Base-by-base conservation (phyloP, 2,113 vertebrate genomes). In the Thermophis baileyi region DNA sequence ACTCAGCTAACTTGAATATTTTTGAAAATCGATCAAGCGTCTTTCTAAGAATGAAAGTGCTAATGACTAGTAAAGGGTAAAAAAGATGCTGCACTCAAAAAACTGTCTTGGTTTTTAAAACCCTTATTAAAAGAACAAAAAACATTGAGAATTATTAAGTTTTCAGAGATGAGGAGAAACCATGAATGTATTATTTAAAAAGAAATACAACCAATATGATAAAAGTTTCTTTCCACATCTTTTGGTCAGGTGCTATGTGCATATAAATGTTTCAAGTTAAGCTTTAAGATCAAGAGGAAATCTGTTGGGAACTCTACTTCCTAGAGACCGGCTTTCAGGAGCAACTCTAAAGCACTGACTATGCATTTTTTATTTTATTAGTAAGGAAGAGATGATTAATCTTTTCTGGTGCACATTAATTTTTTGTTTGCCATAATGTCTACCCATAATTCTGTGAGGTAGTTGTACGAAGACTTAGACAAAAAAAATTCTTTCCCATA, bases 241-340 rank as follows among this genome's bases (percentile, higher is more conserved):
- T 95, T 96, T 97, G 97, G 96, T 96, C 97, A 98, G 97, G 98
- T 97, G 96, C 97, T 97, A 95, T 50, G 47, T 97, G 97, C 97
- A 97, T 98, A 98, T 97, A 97, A 98, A 98, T 98, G 98, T 98
- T 98, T 98, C 97, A 98, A 95, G 95, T 97, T 97, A 96, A 97
- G 97, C 96, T 97, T 98, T 97, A 97, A 98, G 97, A 98, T 98
- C 97, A 98, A 98, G 98, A 97, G 95, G 93, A 95, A 96, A 93
- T 97, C 98, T 97, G 96, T 95, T 95, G 98, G 97, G 98, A 98
- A 91, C 92, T 97, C 97, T 97, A 96, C 97, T 98, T 98, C 97
- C 97, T 97, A 96, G 96, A 97, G 97, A 97, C 96, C 95, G 97
- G 95, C 97, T 97, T 95, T 96, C 96, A 95, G 40, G 96, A 96